Conservation (phyloP, 1,140 invertebrate species). For the Drosophila pachea region DNA sequence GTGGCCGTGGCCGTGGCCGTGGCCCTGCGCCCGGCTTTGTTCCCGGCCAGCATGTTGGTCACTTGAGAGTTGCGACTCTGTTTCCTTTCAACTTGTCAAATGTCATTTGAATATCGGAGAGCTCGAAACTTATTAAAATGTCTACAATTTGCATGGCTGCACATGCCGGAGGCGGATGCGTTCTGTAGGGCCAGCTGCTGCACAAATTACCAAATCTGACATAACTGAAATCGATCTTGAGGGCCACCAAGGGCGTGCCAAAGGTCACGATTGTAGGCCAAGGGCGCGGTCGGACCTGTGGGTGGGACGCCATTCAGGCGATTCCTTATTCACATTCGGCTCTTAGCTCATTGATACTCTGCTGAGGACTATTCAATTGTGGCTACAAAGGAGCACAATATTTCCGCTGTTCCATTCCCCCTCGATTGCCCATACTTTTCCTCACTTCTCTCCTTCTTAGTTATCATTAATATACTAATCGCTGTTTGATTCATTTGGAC, state of each 20-base stretch:
- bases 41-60: conserved; percentile 66
- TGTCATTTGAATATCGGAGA: conserved; percentile 52
- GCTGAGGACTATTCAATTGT: too few relatives aligned
- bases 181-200: conserved; percentile 34
- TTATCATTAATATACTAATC: too few relatives aligned
- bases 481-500: neutral
- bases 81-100: conserved; percentile 56
- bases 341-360: too few relatives aligned
- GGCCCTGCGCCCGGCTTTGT: conserved; percentile 19
- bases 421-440: too few relatives aligned
- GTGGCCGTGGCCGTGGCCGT: conserved; percentile 34
- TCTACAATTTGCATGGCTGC: conserved; percentile 59
- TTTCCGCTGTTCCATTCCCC: too few relatives aligned
- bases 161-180: conserved; percentile 28
- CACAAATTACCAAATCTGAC: conserved; percentile 33
- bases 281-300: neutral
- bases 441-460: too few relatives aligned
- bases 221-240: conserved; percentile 65
- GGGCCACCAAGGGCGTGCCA: conserved; percentile 64
- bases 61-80: conserved; percentile 72
- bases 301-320: too few relatives aligned
- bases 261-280: conserved; percentile 16
- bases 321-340: too few relatives aligned
- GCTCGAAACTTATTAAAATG: conserved; percentile 40
- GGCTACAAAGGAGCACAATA: too few relatives aligned